Percentiles rank a stretch among this genome's conserved stretches.
phyloP scores from a whole-genome alignment of 2,888 invertebrate species.

The Drosophila anomalata region DNA sequence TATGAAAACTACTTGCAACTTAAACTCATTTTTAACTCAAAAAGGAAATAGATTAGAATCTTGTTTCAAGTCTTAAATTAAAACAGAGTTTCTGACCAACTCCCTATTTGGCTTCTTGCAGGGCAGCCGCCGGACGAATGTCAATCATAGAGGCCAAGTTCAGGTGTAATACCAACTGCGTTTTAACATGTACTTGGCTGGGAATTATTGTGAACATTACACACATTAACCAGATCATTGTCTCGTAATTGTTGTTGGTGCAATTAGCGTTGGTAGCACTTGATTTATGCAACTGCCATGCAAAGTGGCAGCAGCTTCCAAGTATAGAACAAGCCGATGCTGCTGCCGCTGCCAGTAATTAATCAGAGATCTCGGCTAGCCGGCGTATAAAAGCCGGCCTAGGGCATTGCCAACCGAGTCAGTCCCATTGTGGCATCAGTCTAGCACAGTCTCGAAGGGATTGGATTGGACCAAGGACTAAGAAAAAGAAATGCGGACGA shows the following conservation, averaged over 20 bases:
- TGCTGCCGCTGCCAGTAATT: conserved; percentile 37
- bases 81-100: conserved; percentile 3
- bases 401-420: conserved; percentile 57
- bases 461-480: conserved; percentile 7
- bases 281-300: conserved; percentile 46
- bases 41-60: background rate
- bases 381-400: conserved; percentile 60
- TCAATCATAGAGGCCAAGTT: conserved; percentile 41
- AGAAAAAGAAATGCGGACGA: conserved; percentile 42
- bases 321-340: conserved; percentile 61
- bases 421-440: conserved; percentile 48
- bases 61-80: background rate
- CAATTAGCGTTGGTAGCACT: conserved; percentile 62
- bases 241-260: conserved; percentile 54
- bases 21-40: background rate
- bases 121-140: conserved; percentile 8
- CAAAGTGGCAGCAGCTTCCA: conserved; percentile 60
- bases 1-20: background rate
- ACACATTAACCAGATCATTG: conserved; percentile 48
- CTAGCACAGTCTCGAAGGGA: conserved; percentile 44
- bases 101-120: conserved; percentile 12
- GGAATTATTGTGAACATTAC: conserved; percentile 29
- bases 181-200: conserved; percentile 22
- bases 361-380: conserved; percentile 43
- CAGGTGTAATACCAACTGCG: conserved; percentile 45